These are phyloP conservation scores for Tylochromis polylepis DNA, from an alignment of 2,113 vertebrate genomes.

Conservation along the genomic window DNA sequence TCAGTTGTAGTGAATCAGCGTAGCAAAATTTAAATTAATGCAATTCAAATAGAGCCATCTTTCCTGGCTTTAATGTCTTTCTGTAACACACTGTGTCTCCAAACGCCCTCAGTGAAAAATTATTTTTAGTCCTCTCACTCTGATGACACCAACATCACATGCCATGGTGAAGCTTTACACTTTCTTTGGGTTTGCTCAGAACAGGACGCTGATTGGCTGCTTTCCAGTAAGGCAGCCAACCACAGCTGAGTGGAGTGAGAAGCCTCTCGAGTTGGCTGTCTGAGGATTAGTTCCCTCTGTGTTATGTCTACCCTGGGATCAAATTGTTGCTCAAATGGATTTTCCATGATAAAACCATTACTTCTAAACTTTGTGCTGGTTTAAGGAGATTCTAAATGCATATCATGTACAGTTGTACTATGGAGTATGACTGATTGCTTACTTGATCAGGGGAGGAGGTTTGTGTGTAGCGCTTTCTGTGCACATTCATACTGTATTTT, in stretches of 20 bases:
- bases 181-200: background rate
- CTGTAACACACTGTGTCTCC: background rate
- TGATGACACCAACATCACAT: slow-evolving; percentile 5
- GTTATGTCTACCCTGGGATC: slow-evolving; percentile 25
- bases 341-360: slow-evolving; percentile 5
- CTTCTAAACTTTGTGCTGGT: background rate
- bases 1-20: background rate
- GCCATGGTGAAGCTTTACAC: background rate
- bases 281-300: slow-evolving; percentile 12
- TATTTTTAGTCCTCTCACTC: slow-evolving; percentile 49
- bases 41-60: background rate
- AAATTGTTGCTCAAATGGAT: background rate
- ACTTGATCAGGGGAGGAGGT: background rate
- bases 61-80: background rate
- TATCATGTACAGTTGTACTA: background rate
- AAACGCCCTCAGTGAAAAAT: background rate
- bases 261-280: background rate
- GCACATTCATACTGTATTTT: background rate
- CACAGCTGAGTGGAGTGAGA: background rate
- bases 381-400: background rate
- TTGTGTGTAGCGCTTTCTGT: background rate
- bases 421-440: background rate
- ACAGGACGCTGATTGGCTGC: slow-evolving; percentile 11
- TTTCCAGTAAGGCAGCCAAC: slow-evolving; percentile 13
- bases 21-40: background rate